These are phyloP conservation scores for Diarsia mendica DNA, from an alignment of 2,888 invertebrate species.

Conservation along the genomic window DNA sequence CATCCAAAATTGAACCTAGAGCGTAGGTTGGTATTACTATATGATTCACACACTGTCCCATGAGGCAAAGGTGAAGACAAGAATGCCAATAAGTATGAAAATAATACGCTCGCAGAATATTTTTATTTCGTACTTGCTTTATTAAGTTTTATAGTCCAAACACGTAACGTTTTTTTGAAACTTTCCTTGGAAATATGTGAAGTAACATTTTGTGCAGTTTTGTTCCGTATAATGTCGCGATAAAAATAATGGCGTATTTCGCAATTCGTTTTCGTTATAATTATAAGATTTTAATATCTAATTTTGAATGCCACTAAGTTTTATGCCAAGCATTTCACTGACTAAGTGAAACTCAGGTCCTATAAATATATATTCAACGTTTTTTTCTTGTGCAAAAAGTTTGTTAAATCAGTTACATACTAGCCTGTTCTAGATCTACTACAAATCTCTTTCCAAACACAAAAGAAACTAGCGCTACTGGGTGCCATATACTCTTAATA, in stretches of 20 bases:
- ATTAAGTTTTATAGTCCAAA: constrained; percentile 25
- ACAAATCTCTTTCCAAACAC: too few relatives aligned
- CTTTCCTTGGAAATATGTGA: constrained; percentile 56
- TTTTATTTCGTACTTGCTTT: constrained; percentile 7
- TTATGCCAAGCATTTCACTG: too few relatives aligned
- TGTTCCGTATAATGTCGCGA: constrained; percentile 7
- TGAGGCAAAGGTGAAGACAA: constrained; percentile 28
- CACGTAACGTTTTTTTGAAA: constrained; percentile 40
- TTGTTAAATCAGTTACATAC: too few relatives aligned
- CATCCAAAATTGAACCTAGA: not conserved
- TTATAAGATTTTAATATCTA: not conserved
- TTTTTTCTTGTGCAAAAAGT: too few relatives aligned
- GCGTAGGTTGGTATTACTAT: too few relatives aligned
- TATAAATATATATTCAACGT: too few relatives aligned
- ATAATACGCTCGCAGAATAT: constrained; percentile 44
- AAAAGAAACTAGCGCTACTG: too few relatives aligned
- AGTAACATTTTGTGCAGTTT: constrained; percentile 18
- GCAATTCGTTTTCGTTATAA: too few relatives aligned
- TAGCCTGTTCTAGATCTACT: too few relatives aligned
- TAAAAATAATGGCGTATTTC: constrained; percentile 8
- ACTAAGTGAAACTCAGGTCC: too few relatives aligned
- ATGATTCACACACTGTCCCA: not conserved
- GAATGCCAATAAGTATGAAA: constrained; percentile 49
- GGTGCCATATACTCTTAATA: not conserved
- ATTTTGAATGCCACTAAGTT: not conserved